Percentiles rank a stretch among this genome's conserved stretches.
Conservation (phyloP, 1,140 invertebrate species). For the Ostrea edulis region DNA sequence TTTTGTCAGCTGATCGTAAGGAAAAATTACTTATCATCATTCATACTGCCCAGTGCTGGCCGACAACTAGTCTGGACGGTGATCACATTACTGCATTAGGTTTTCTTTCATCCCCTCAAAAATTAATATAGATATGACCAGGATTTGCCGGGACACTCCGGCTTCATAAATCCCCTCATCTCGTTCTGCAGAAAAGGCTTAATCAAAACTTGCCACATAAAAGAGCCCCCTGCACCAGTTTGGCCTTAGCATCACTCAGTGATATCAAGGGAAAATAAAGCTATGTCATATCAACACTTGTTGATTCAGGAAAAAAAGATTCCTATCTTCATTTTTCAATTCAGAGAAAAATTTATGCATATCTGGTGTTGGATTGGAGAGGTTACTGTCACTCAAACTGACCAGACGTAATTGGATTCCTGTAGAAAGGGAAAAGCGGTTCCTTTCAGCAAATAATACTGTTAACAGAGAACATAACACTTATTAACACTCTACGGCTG, state of each 20-base stretch:
- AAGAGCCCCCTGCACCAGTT: background rate
- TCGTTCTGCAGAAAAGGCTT: background rate
- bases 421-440: background rate
- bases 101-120: slow-evolving; percentile 9
- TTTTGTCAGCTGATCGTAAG: background rate
- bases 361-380: background rate
- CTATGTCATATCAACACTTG: background rate
- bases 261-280: background rate
- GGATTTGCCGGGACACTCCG: background rate
- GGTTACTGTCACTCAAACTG: background rate
- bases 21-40: slow-evolving; percentile 19
- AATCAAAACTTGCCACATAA: slow-evolving; percentile 21
- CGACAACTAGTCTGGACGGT: background rate
- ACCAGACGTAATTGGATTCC: background rate
- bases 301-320: background rate
- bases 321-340: background rate
- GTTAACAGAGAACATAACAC: background rate
- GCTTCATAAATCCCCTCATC: background rate
- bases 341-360: background rate
- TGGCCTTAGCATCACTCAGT: background rate
- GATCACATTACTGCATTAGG: background rate
- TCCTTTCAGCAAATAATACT: background rate
- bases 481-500: no score
- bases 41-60: background rate
- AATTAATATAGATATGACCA: background rate